Evolutionary conservation across 2,113 vertebrate species (phyloP).

Genomic region (Elaphurus davidianus): DNA sequence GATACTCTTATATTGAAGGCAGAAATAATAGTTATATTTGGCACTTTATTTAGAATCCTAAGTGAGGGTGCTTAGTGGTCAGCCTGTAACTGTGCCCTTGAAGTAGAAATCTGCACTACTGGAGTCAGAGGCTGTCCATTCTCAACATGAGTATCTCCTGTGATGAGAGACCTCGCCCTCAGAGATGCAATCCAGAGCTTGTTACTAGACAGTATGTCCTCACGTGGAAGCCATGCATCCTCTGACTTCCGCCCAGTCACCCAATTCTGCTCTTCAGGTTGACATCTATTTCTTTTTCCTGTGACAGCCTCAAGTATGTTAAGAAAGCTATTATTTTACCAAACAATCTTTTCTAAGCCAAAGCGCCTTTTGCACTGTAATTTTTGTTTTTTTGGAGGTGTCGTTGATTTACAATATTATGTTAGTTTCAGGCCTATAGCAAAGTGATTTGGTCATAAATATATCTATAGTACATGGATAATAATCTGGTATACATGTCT

Average conservation of each 20-base stretch:
- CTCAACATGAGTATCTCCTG: background rate
- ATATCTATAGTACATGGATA: background rate
- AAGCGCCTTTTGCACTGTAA: background rate
- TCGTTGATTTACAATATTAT: background rate
- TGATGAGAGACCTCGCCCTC: too few relatives aligned
- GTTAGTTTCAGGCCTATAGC: background rate
- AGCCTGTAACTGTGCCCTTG: background rate
- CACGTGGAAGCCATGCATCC: background rate
- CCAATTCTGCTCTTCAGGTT: background rate
- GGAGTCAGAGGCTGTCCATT: background rate
- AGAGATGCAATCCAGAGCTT: background rate
- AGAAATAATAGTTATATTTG: background rate
- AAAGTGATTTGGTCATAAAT: background rate
- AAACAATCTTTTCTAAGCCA: background rate
- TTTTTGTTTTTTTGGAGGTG: background rate
- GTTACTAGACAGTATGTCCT: background rate
- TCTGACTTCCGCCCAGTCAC: background rate
- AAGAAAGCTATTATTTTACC: background rate
- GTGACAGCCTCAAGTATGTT: background rate
- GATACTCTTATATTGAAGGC: background rate
- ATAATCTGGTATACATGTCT: background rate
- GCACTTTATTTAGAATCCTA: background rate
- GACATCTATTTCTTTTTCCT: background rate
- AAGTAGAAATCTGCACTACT: background rate
- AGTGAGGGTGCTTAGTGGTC: background rate